Conservation (phyloP, 1,140 invertebrate genomes). For the Drosophila orena region DNA sequence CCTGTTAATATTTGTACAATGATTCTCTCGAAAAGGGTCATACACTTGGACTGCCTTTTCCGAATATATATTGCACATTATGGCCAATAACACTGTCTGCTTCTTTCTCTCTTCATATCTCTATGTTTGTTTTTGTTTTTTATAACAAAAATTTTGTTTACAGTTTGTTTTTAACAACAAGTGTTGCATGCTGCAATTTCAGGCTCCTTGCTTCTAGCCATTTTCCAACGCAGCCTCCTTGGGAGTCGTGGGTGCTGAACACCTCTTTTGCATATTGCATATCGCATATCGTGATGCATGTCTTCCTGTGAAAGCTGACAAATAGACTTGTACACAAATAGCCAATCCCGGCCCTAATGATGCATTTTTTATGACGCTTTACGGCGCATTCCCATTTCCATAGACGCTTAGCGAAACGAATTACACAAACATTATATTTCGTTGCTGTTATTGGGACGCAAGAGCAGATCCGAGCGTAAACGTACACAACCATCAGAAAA, state of each 20-base stretch:
- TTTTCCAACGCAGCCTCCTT: no score
- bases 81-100: constrained; percentile 18
- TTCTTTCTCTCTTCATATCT: not conserved
- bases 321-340: constrained; percentile 70
- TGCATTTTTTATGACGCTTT: constrained; percentile 77
- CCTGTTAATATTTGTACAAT: constrained; percentile 56
- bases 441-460: not conserved
- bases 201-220: no score
- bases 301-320: constrained; percentile 57
- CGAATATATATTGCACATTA: constrained; percentile 26
- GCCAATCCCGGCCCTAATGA: constrained; percentile 80
- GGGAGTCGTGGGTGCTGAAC: no score
- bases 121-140: no score
- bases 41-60: constrained; percentile 4
- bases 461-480: no score
- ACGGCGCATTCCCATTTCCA: constrained; percentile 71
- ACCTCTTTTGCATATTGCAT: no score
- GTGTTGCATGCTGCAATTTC: no score
- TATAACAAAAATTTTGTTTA: no score
- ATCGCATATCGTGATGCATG: constrained; percentile 30
- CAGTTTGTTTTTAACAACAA: no score
- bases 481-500: constrained; percentile 74
- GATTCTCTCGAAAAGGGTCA: constrained; percentile 9
- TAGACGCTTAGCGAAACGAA: constrained; percentile 46
- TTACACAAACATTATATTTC: constrained; percentile 30